Evolutionary conservation across 2,113 vertebrate species (phyloP).

Genomic region (Lophotis ruficrista): DNA sequence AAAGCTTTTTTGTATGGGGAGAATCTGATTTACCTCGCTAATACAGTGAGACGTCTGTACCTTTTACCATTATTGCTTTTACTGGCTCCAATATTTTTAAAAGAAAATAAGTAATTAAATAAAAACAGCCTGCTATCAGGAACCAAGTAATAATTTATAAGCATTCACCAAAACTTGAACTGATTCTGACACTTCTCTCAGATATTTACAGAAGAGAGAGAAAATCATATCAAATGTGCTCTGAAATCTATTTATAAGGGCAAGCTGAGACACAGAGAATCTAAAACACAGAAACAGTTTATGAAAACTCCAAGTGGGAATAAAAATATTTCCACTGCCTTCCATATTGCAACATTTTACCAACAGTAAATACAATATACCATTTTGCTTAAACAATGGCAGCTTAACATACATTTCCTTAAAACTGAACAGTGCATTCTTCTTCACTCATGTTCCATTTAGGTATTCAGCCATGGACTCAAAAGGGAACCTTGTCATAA

Average conservation of each 20-base stretch:
- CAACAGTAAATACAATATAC: neutral
- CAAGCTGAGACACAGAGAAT: neutral
- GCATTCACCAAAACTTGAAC: neutral
- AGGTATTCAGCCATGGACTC: neutral
- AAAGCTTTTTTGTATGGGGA: neutral
- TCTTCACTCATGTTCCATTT: neutral
- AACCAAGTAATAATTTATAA: constrained; percentile 1
- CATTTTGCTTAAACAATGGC: neutral
- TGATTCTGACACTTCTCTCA: neutral
- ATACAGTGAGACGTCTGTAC: neutral
- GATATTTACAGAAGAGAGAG: neutral
- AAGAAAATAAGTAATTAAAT: constrained; percentile 7
- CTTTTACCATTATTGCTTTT: neutral
- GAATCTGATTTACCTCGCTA: neutral
- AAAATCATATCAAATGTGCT: neutral
- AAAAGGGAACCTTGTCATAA: neutral
- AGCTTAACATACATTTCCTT: neutral
- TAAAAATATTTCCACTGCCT: neutral
- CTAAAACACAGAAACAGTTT: neutral
- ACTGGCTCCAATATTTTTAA: neutral
- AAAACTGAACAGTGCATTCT: neutral
- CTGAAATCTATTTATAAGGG: constrained; percentile 2
- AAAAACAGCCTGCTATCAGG: neutral
- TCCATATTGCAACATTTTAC: neutral
- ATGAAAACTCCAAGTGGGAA: neutral